Conservation (phyloP, 1,140 invertebrate genomes). For the Drosophila littoralis region DNA sequence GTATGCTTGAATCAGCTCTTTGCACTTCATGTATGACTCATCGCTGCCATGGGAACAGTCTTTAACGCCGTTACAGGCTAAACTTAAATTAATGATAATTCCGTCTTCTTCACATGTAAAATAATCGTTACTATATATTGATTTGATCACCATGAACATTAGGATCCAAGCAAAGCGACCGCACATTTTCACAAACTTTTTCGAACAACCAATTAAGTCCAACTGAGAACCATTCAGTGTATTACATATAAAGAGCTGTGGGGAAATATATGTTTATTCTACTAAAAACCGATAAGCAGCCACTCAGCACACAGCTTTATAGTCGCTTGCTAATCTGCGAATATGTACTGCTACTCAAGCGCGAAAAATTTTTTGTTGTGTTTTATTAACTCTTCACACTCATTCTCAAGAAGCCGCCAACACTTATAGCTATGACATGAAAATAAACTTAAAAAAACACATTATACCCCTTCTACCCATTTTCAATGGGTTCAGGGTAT, state of each 20-base stretch:
- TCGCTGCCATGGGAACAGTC: conserved; percentile 23
- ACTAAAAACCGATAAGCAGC: background rate
- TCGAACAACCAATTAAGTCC: background rate
- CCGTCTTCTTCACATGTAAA: background rate
- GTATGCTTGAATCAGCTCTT: accelerated
- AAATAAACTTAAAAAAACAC: background rate
- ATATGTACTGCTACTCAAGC: background rate
- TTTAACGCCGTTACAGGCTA: background rate
- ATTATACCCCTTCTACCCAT: too few relatives aligned
- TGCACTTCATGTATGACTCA: conserved; percentile 26
- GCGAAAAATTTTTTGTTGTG: too few relatives aligned
- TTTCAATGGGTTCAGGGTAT: too few relatives aligned
- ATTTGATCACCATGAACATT: background rate
- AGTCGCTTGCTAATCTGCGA: too few relatives aligned
- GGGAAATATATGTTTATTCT: background rate
- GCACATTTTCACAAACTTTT: background rate
- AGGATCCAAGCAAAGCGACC: background rate
- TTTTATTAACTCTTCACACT: too few relatives aligned
- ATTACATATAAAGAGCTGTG: background rate
- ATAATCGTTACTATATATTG: background rate
- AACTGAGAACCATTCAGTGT: background rate
- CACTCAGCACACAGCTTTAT: background rate
- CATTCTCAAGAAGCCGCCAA: too few relatives aligned
- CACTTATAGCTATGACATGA: too few relatives aligned
- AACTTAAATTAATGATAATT: background rate